These are phyloP conservation scores for Zaprionus ghesquierei DNA, from an alignment of 1,140 invertebrate species.

Conservation along the genomic window DNA sequence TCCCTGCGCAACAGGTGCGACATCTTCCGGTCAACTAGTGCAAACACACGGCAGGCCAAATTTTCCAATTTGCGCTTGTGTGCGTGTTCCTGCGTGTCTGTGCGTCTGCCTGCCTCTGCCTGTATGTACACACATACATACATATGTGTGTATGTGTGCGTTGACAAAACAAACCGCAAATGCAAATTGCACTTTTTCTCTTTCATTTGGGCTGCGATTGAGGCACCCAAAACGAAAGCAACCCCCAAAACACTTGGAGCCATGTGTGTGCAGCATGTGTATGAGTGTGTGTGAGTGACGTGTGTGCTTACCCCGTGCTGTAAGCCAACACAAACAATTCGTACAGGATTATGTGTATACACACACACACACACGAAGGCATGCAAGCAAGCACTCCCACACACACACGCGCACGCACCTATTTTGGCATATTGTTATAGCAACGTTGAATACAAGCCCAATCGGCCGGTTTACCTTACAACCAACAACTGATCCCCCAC, in stretches of 20 bases:
- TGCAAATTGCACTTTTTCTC: not conserved
- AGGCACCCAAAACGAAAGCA: not conserved
- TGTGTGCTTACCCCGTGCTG: conserved; percentile 1
- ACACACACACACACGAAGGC: conserved; percentile 26
- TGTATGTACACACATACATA: no score
- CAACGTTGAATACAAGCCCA: conserved; percentile 40
- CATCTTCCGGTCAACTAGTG: conserved; percentile 20
- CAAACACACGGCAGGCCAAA: no score
- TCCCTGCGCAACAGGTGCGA: conserved; percentile 47
- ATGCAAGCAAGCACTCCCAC: not conserved
- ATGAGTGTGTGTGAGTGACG: not conserved
- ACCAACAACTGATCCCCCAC: no score
- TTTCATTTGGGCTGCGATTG: not conserved
- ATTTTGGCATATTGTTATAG: conserved; percentile 53
- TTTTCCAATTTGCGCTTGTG: not conserved
- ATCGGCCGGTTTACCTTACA: not conserved
- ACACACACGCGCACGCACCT: not conserved
- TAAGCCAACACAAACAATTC: conserved; percentile 4
- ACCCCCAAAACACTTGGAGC: not conserved
- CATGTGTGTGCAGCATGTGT: not conserved
- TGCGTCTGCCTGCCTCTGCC: not conserved
- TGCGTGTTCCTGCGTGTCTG: not conserved
- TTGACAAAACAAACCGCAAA: not conserved
- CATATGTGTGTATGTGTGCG: not conserved
- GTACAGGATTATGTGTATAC: conserved; percentile 17